Evolutionary conservation across 2,888 invertebrate genomes (phyloP).

Genomic region (Minunthozetes semirufus): DNA sequence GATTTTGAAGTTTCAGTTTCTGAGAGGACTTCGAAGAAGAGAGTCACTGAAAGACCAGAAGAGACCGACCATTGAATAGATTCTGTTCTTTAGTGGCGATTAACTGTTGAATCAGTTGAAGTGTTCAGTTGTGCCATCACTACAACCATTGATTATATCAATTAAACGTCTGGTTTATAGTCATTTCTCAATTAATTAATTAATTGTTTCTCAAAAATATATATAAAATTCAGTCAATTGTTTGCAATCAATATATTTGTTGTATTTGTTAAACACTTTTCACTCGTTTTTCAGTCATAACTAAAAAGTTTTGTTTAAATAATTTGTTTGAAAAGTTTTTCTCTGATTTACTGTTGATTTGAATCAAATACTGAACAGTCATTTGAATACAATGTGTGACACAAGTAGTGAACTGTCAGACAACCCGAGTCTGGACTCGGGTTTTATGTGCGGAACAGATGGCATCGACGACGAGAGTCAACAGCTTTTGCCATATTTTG

Average conservation of each 20-base stretch:
- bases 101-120: background rate
- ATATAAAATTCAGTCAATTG: background rate
- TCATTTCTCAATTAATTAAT: background rate
- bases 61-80: background rate
- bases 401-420: constrained; percentile 31
- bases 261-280: background rate
- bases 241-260: background rate
- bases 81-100: background rate
- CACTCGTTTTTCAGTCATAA: background rate
- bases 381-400: constrained; percentile 9
- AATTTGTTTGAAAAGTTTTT: background rate
- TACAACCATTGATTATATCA: background rate
- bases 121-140: constrained; percentile 17
- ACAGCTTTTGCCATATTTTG: constrained; percentile 27
- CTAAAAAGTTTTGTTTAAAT: background rate
- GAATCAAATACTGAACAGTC: background rate
- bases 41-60: background rate
- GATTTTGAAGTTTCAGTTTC: too few relatives aligned
- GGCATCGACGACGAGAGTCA: constrained; percentile 9
- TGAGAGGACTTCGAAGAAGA: too few relatives aligned
- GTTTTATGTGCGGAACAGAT: background rate
- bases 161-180: background rate
- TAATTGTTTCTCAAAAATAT: background rate
- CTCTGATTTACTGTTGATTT: background rate
- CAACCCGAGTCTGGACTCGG: background rate